Percentiles rank a stretch among this genome's conserved stretches.
Conservation (phyloP, 2,797 vertebrate species). For the Cossypha caffra region DNA sequence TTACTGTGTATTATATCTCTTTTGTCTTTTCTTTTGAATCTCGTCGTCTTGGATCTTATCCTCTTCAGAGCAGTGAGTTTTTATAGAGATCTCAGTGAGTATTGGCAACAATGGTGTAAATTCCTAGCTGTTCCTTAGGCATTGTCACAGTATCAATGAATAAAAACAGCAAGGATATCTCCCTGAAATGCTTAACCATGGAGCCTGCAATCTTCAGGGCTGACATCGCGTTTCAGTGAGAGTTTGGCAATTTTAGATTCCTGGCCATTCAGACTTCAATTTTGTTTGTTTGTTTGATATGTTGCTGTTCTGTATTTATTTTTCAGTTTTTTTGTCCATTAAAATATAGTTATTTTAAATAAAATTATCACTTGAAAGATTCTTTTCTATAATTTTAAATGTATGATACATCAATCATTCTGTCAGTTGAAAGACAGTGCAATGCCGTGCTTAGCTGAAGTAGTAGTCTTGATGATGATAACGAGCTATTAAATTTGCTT, state of each 20-base stretch:
- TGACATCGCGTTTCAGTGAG: neutral
- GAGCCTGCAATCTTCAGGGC: neutral
- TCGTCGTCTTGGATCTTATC: neutral
- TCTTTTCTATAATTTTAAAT: constrained; percentile 29
- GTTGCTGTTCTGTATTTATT: neutral
- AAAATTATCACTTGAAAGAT: neutral
- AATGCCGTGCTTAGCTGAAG: neutral
- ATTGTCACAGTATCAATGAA: neutral
- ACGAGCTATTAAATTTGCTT: constrained; percentile 8
- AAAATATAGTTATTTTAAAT: neutral
- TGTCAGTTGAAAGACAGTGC: neutral
- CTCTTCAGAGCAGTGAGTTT: neutral
- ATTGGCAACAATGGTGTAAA: neutral
- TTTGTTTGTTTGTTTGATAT: neutral
- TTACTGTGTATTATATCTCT: neutral
- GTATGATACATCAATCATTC: neutral
- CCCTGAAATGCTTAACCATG: neutral
- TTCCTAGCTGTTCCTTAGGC: neutral
- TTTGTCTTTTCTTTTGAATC: constrained; percentile 16
- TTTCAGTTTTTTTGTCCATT: neutral
- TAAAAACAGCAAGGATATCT: neutral
- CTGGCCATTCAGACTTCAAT: neutral
- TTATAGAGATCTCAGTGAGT: neutral
- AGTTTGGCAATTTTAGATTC: neutral
- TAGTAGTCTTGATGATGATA: neutral